Evolutionary conservation across 2,113 vertebrate species (phyloP).

Genomic region (Azemiops feae): DNA sequence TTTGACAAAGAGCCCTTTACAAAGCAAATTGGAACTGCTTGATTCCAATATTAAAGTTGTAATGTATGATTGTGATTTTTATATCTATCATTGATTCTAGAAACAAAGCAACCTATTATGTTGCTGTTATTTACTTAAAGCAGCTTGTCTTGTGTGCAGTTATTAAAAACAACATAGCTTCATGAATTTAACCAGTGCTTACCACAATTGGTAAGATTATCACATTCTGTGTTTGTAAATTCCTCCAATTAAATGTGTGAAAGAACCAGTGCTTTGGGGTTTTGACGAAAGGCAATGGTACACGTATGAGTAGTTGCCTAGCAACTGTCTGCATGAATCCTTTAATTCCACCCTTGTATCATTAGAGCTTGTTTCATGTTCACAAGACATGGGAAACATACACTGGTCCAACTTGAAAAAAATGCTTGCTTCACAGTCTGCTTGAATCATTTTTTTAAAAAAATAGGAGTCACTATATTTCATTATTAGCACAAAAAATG

Average conservation of each 20-base stretch:
- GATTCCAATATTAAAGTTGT: not conserved
- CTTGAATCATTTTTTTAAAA: not conserved
- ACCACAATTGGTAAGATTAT: slow-evolving; percentile 10
- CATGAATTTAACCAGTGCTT: not conserved
- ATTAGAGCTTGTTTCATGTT: not conserved
- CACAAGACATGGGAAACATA: not conserved
- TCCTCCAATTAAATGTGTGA: slow-evolving; percentile 28
- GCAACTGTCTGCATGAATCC: slow-evolving; percentile 27
- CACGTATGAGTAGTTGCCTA: slow-evolving; percentile 23
- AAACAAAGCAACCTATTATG: not conserved
- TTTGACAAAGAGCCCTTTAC: not conserved
- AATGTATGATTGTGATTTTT: not conserved
- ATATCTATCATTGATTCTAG: not conserved
- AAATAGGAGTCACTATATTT: not conserved
- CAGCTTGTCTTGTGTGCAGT: not conserved
- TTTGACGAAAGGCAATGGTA: slow-evolving; percentile 13
- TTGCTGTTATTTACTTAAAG: not conserved
- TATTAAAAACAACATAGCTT: slow-evolving; percentile 4
- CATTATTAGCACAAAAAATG: not conserved
- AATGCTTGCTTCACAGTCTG: not conserved
- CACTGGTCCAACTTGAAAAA: not conserved
- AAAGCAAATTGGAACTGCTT: not conserved
- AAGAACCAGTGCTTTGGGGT: slow-evolving; percentile 22
- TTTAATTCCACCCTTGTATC: slow-evolving; percentile 14
- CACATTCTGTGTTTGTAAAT: slow-evolving; percentile 17